Evolutionary conservation across 2,888 invertebrate genomes (phyloP).

Genomic region (Watsonalla binaria): DNA sequence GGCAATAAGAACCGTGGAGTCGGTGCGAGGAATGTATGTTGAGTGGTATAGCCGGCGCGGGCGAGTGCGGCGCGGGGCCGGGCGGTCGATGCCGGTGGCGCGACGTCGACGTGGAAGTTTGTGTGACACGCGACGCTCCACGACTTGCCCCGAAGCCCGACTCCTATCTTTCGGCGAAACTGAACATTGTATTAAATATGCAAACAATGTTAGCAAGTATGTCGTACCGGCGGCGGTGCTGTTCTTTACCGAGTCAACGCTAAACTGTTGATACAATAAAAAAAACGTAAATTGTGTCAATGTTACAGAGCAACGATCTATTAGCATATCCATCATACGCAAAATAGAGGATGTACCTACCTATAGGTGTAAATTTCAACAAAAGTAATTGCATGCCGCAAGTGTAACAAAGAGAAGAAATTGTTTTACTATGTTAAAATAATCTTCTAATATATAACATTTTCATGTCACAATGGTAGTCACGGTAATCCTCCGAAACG

Average conservation of each 20-base stretch:
- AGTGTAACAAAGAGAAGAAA: too few species aligned
- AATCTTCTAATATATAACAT: too few species aligned
- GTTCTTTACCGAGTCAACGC: not conserved
- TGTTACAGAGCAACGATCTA: too few species aligned
- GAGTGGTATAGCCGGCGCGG: conserved; percentile 16
- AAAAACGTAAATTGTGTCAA: not conserved
- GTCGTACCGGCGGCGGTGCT: not conserved
- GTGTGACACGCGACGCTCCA: conserved; percentile 69
- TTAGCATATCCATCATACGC: too few species aligned
- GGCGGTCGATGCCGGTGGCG: conserved; percentile 60
- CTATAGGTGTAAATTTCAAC: too few species aligned
- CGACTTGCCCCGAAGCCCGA: conserved; percentile 45
- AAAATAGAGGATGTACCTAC: too few species aligned
- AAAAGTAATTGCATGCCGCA: too few species aligned
- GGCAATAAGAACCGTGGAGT: conserved; percentile 33
- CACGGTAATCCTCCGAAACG: too few species aligned
- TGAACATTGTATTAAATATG: conserved; percentile 5
- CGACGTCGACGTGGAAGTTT: conserved; percentile 76
- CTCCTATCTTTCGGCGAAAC: conserved; percentile 14
- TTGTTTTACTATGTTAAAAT: too few species aligned
- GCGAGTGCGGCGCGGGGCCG: conserved; percentile 22
- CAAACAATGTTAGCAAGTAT: not conserved
- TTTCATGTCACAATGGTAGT: too few species aligned
- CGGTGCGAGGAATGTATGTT: conserved; percentile 49
- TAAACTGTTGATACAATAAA: not conserved